Evolutionary conservation across 2,113 vertebrate genomes (phyloP), one percentile per base, ranked within the genome.

Genomic region (Aplodontia rufa): DNA sequence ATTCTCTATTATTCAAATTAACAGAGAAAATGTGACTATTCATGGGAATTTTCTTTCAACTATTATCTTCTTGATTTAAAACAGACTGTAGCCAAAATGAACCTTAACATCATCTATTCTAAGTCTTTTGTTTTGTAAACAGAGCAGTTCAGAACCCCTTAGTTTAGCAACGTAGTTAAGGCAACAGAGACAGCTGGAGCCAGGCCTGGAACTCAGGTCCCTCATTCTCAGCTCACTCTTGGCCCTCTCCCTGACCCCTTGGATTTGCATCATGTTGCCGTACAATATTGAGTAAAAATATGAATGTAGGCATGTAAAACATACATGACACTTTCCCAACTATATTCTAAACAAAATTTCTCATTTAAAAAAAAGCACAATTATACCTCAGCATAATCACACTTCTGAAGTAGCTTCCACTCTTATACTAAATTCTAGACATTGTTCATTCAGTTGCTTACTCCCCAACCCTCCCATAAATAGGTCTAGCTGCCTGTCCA

Each of bases 1-100:
- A 14, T 19, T 96, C 97, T 97, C 96, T 96, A 81, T 81, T 97
- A 90, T 90, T 90, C 42, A n/a, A 68, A n/a, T 84, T 91, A 87
- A 83, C 32, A 20, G 45, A 81, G 5, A 79, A 92, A 90, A 51
- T 49, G 60, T 24, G 35, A 68, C 88, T 58, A 87, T 90, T 78
- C 26, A 53, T 84, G 51, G 51, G 8, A 40, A 88, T 91, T 85
- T 83, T 81, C 19, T 55, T 95, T 87, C 19, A 82, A 9, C n/a
- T 95, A 17, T 62, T 74, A 60, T 72, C 75, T 60, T 95, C 79
- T 87, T 95, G 49, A 89, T 53, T 93, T 91, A 90, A 96, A 89
- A 72, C 42, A 93, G 79, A 51, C n/a, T 51, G 20, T 66, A 84
- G 30, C 45, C 32, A 80, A 62, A 87, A 93, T 5, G 16, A 78